Evolutionary conservation across 2,888 invertebrate species (phyloP), one percentile per base, ranked within the genome.

Genomic region (Scrobipalpa atriplicella): DNA sequence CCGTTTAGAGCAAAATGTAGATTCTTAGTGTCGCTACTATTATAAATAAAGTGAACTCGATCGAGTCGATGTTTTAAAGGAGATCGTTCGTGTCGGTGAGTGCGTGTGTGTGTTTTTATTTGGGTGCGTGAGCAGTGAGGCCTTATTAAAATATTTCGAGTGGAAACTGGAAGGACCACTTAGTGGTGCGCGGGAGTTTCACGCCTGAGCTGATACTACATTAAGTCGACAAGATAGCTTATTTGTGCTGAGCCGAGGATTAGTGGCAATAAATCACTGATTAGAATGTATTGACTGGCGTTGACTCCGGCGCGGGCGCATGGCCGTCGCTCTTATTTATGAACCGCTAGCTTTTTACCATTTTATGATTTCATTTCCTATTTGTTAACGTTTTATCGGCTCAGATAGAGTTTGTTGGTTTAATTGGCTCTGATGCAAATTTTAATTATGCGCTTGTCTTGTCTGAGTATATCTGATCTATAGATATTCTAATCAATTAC

Each of bases 141-240:
- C 87, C 91, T 92, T 92, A 92, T 92, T 92, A 92, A 92, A 92
- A 92, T 92, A 92, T 92, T 92, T 92, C 90, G 91, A 91, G 86
- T 91, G 88, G 92, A 92, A 92, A 92, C 92, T 92, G 92, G 92
- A 90, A 91, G 92, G 91, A 90, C 92, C 92, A 92, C 92, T 92
- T 92, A 92, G 92, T 88, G 90, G 84, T 87, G 89, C 91, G 89
- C 91, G 90, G 91, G 92, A 91, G 92, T 92, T 92, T 92, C 92
- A 92, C 92, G 92, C 92, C 92, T 88, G 90, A 81, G 78, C 88
- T 89, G 92, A 92, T 92, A 92, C 87, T 89, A 91, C 92, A 90
- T 92, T 91, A 91, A 92, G 90, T 89, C 92, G 91, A 91, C 92
- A 90, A 90, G 92, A 92, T 92, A 92, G 92, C 92, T 92, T 92